Base-by-base conservation (phyloP, 1,140 invertebrate genomes). In the Drosophila repletoides region DNA sequence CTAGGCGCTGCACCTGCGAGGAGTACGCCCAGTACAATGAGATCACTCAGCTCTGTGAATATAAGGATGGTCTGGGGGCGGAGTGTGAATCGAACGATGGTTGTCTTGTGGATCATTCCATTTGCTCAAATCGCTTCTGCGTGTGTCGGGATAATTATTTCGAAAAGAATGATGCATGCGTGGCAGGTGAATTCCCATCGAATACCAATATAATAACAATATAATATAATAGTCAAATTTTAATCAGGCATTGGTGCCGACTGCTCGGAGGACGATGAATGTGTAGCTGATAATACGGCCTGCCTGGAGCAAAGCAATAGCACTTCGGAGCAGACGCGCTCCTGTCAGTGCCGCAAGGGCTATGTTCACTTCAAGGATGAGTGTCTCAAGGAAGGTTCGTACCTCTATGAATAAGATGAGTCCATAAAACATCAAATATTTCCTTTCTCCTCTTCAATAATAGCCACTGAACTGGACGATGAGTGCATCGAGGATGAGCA, bases 281-380 rank as follows among this genome's bases (percentile, higher is more conserved):
- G 92, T 33, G 46, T 72, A 0, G 84, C 89, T 0, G 86, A 90
- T 0, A 89, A 92, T 41, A 88, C 91, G 1, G 49, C 46, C 0
- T 92, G 92, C 60, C 61, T 65, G 29, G 40, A 22, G 21, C 28
- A 24, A 3, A 59, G 63, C 17, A 76, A 33, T 14, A 65, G 65
- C 10, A 72, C n/a, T 5, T 68, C 63, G 0, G 72, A 74, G 1
- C 45, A 41, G 7, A 56, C 55, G 0, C 72, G 69, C 9, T 89
- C 90, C 0, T 92, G 92, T 56, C 91, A 92, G 40, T 92, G 92
- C 24, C 69, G 58, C 0, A 76, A 80, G 1, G 72, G 60, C 0
- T 91, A 89, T 36, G 87, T 92, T 0, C 75, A 88, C 17, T 90
- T 90, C 24, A 81, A 89, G 12, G 91, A 91, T 36, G 72, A 81